Evolutionary conservation across 2,797 vertebrate genomes (phyloP).

Genomic region (Natrix natrix): DNA sequence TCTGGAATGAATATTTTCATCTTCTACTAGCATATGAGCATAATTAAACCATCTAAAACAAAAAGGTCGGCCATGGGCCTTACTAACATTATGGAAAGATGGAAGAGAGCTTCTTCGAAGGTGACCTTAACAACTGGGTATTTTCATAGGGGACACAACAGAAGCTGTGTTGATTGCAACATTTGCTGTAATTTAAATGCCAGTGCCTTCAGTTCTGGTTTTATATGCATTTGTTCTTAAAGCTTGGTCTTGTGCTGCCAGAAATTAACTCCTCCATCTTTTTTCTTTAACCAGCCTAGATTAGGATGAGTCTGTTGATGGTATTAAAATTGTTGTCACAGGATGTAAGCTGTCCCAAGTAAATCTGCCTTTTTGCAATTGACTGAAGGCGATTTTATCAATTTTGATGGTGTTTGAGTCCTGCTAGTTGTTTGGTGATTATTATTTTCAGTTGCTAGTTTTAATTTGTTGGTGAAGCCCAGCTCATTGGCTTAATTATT

Average conservation of each 20-base stretch:
- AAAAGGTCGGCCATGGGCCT: not conserved
- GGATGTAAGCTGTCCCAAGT: not conserved
- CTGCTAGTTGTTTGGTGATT: not conserved
- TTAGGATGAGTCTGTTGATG: not conserved
- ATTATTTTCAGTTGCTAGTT: not conserved
- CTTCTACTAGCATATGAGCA: not conserved
- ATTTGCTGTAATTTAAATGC: not conserved
- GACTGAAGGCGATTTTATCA: not conserved
- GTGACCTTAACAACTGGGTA: not conserved
- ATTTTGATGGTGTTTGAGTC: not conserved
- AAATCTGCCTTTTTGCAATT: not conserved
- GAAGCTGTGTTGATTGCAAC: not conserved
- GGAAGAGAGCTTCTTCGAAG: not conserved
- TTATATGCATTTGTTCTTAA: not conserved
- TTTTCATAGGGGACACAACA: not conserved
- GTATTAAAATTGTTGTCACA: not conserved
- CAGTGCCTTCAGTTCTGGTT: not conserved
- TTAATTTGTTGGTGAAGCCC: constrained; percentile 1
- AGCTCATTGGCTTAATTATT: not conserved
- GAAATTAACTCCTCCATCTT: not conserved
- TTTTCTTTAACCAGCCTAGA: not conserved
- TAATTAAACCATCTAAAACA: not conserved
- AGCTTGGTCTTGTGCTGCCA: not conserved
- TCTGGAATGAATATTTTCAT: not conserved
- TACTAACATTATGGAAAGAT: not conserved